Percentiles rank a stretch among this genome's conserved stretches.
Conservation (phyloP, 2,797 vertebrate species). For the Danio jaintianensis region DNA sequence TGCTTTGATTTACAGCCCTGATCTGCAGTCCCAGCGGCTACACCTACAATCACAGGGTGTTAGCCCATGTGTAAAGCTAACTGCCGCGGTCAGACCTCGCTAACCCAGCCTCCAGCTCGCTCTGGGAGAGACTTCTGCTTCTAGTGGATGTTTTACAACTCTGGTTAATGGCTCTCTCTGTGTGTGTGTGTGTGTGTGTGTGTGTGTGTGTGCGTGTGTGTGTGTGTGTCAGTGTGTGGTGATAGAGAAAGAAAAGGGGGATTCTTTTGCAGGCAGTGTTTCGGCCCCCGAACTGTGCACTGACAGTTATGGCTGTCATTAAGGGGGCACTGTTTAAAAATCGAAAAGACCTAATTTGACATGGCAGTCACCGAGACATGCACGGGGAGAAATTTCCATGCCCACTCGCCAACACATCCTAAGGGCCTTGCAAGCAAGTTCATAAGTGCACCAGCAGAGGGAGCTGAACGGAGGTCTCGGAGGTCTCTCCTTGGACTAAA, state of each 20-base stretch:
- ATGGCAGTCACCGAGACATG: constrained; percentile 3
- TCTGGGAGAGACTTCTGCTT: constrained; percentile 24
- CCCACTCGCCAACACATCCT: constrained; percentile 13
- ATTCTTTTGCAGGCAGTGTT: constrained; percentile 23
- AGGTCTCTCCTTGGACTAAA: constrained; percentile 17
- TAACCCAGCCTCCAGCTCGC: constrained; percentile 11
- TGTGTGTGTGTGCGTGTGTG: too few relatives aligned
- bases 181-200: neutral
- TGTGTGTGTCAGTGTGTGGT: too few relatives aligned
- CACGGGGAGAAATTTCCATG: constrained; percentile 5
- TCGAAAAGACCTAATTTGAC: constrained; percentile 34
- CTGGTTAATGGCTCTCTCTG: constrained; percentile 42
- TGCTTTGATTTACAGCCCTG: constrained; percentile 50
- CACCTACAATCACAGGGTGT: constrained; percentile 11
- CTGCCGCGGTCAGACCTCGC: constrained; percentile 21
- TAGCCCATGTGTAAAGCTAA: constrained; percentile 45
- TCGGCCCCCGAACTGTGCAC: neutral
- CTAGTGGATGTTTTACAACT: constrained; percentile 31
- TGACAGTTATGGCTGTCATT: constrained; percentile 32
- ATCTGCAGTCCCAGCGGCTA: constrained; percentile 47
- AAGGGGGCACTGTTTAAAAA: constrained; percentile 10
- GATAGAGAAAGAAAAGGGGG: constrained; percentile 16
- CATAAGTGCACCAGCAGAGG: constrained; percentile 58
- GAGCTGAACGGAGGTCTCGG: constrained; percentile 43
- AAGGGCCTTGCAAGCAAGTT: constrained; percentile 14